Evolutionary conservation across 1,140 invertebrate species (phyloP).

Genomic region (Lineus longissimus): DNA sequence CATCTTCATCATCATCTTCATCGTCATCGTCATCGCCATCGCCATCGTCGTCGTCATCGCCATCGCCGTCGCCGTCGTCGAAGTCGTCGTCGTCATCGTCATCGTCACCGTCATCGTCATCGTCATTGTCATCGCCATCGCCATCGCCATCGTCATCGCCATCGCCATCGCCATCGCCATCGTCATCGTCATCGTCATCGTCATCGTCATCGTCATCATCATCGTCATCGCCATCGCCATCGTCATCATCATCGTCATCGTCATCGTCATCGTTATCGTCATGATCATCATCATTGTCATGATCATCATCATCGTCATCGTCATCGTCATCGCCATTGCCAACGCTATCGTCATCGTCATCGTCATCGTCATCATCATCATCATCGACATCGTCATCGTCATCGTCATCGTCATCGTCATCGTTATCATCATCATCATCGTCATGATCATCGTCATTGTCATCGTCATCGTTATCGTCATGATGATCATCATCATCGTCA

Average conservation of each 20-base stretch:
- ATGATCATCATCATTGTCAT: too few relatives aligned
- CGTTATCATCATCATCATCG: too few relatives aligned
- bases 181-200: background rate
- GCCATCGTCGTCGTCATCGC: conserved; percentile 1
- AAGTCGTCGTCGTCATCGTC: too few relatives aligned
- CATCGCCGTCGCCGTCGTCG: too few relatives aligned
- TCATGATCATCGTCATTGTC: too few relatives aligned
- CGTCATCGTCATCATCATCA: background rate
- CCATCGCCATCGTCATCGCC: conserved; percentile 1
- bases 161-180: background rate
- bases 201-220: background rate
- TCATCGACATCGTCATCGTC: conserved; percentile 7
- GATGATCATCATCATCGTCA: too few relatives aligned
- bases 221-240: background rate
- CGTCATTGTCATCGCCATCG: conserved; percentile 1
- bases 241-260: background rate
- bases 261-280: too few relatives aligned
- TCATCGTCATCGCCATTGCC: conserved; percentile 5
- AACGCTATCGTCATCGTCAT: conserved; percentile 1
- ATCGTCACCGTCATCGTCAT: conserved; percentile 1
- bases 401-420: conserved; percentile 6
- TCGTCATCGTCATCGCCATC: conserved; percentile 1
- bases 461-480: background rate
- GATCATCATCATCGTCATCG: too few relatives aligned
- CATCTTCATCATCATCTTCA: too few relatives aligned